Conservation (phyloP, 2,888 invertebrate genomes). For the Drosophila barbarae region DNA sequence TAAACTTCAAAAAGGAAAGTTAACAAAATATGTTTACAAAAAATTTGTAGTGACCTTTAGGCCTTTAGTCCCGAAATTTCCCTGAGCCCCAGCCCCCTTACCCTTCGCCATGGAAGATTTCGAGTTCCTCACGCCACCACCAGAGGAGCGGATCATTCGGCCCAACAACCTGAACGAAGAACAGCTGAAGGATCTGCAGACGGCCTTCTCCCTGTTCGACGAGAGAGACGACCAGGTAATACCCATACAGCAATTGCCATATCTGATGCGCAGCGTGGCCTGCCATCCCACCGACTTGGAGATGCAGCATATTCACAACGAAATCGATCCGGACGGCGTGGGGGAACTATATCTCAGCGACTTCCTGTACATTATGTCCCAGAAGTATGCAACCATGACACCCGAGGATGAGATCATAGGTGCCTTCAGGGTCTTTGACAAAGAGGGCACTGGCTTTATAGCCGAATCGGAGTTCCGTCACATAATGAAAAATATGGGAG, state of each 20-base stretch:
- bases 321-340: conserved; percentile 49
- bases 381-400: conserved; percentile 40
- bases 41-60: conserved; percentile 1
- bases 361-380: conserved; percentile 55
- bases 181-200: conserved; percentile 40
- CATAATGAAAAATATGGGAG: conserved; percentile 49
- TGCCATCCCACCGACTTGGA: conserved; percentile 50
- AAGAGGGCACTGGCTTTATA: conserved; percentile 43
- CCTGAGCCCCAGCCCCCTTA: not conserved
- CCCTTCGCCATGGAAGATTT: conserved; percentile 50
- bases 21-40: not conserved
- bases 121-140: conserved; percentile 53
- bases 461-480: conserved; percentile 52
- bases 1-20: conserved; percentile 1
- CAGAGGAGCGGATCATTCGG: conserved; percentile 47
- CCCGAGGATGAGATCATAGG: conserved; percentile 56
- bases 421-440: conserved; percentile 58
- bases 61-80: not conserved
- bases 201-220: conserved; percentile 55
- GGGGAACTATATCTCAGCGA: conserved; percentile 54
- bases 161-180: conserved; percentile 38
- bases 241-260: conserved; percentile 37
- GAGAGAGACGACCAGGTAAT: conserved; percentile 20
- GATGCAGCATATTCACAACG: conserved; percentile 39
- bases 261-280: conserved; percentile 46